Evolutionary conservation across 1,140 invertebrate species (phyloP).

Genomic region (Pararge aegeria): DNA sequence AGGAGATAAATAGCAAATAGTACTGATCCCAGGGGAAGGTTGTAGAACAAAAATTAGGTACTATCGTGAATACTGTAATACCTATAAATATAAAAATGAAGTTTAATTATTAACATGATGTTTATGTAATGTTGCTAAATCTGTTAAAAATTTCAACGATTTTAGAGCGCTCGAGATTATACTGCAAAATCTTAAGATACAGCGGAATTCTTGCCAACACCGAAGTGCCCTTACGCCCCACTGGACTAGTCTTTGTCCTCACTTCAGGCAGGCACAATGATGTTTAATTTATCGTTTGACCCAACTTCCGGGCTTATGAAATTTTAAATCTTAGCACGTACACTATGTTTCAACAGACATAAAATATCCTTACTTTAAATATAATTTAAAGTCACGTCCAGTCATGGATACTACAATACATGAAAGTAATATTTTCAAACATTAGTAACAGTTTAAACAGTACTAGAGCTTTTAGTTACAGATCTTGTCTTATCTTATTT

Average conservation of each 20-base stretch:
- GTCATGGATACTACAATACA: too few relatives aligned
- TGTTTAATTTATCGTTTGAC: conserved; percentile 41
- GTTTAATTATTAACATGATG: too few relatives aligned
- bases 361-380: background rate
- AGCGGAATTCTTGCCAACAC: conserved; percentile 57
- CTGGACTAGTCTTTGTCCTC: conserved; percentile 31
- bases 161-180: conserved; percentile 41
- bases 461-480: too few relatives aligned
- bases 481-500: too few relatives aligned
- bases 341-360: background rate
- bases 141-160: background rate
- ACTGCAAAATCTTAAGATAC: conserved; percentile 59
- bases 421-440: too few relatives aligned
- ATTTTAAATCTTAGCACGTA: background rate
- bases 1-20: too few relatives aligned
- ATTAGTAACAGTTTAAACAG: too few relatives aligned
- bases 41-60: too few relatives aligned
- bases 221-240: conserved; percentile 37
- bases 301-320: conserved; percentile 24
- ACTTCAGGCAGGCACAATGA: conserved; percentile 28
- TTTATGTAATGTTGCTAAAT: too few relatives aligned
- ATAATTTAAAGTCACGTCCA: background rate
- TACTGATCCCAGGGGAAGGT: too few relatives aligned
- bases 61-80: too few relatives aligned
- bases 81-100: too few relatives aligned